Conservation (phyloP, 2,888 invertebrate genomes). For the Chloroclysta siterata region DNA sequence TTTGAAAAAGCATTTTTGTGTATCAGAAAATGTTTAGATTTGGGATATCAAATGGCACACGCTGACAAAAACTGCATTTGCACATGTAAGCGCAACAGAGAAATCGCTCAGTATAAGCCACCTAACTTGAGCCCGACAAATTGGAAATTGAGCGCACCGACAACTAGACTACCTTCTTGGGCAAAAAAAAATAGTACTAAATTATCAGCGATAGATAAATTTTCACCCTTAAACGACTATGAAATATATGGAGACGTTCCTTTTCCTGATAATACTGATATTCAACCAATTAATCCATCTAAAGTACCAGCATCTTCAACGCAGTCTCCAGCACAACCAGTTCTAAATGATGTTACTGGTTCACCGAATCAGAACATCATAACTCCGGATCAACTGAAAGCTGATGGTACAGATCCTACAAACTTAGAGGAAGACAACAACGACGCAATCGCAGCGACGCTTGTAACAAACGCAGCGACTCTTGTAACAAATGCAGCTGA, state of each 20-base stretch:
- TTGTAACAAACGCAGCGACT: too few species aligned
- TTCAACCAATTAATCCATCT: neutral
- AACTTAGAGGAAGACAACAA: too few species aligned
- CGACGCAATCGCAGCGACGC: too few species aligned
- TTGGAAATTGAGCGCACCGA: slow-evolving; percentile 59
- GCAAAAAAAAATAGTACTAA: slow-evolving; percentile 31
- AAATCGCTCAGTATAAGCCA: slow-evolving; percentile 49
- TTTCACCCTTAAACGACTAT: neutral
- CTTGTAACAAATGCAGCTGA: too few species aligned
- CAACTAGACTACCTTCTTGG: slow-evolving; percentile 62
- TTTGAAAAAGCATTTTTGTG: slow-evolving; percentile 63
- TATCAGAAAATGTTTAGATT: slow-evolving; percentile 62
- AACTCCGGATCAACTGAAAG: too few species aligned
- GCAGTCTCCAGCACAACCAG: too few species aligned
- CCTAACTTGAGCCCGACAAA: slow-evolving; percentile 34
- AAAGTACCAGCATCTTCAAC: neutral
- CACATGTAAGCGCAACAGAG: slow-evolving; percentile 57
- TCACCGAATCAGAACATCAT: too few species aligned
- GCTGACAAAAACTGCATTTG: slow-evolving; percentile 64
- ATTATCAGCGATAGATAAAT: neutral
- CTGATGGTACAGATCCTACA: too few species aligned
- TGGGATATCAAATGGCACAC: slow-evolving; percentile 60
- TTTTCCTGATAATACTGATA: neutral
- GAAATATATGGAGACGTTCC: slow-evolving; percentile 19
- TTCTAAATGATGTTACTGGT: too few species aligned